Evolutionary conservation across 2,888 invertebrate species (phyloP).

Genomic region (Oscheius sp.): DNA sequence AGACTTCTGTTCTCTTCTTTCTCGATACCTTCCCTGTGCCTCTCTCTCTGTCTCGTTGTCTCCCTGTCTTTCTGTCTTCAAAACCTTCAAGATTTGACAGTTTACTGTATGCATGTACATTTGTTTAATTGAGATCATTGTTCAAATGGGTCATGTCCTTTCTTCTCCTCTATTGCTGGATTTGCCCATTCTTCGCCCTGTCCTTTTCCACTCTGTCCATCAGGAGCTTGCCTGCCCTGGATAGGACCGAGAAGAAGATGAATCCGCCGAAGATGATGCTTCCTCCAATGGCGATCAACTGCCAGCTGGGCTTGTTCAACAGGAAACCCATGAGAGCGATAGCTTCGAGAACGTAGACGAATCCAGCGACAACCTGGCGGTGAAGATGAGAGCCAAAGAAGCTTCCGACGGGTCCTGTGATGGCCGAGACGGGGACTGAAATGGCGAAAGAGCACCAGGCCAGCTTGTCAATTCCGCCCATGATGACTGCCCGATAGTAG

Average conservation of each 20-base stretch:
- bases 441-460: constrained; percentile 64
- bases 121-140: background rate
- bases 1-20: too few species aligned
- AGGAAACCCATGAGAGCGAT: constrained; percentile 38
- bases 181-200: constrained; percentile 42
- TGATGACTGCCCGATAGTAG: constrained; percentile 68
- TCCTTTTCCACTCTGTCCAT: constrained; percentile 42
- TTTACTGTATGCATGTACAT: background rate
- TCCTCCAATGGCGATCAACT: constrained; percentile 41
- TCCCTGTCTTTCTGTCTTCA: too few species aligned
- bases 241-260: constrained; percentile 37
- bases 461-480: constrained; percentile 61
- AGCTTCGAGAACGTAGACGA: constrained; percentile 35
- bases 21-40: too few species aligned
- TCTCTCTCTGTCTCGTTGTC: too few species aligned
- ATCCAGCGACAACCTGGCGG: constrained; percentile 44
- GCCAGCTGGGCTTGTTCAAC: constrained; percentile 30
- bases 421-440: constrained; percentile 58
- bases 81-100: too few species aligned
- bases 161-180: constrained; percentile 1
- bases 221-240: constrained; percentile 16
- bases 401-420: constrained; percentile 64
- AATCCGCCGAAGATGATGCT: constrained; percentile 38
- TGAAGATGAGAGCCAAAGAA: constrained; percentile 70
- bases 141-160: background rate